phyloP scores from a whole-genome alignment of 2,888 invertebrate genomes.

The Cyclophora albipunctata region DNA sequence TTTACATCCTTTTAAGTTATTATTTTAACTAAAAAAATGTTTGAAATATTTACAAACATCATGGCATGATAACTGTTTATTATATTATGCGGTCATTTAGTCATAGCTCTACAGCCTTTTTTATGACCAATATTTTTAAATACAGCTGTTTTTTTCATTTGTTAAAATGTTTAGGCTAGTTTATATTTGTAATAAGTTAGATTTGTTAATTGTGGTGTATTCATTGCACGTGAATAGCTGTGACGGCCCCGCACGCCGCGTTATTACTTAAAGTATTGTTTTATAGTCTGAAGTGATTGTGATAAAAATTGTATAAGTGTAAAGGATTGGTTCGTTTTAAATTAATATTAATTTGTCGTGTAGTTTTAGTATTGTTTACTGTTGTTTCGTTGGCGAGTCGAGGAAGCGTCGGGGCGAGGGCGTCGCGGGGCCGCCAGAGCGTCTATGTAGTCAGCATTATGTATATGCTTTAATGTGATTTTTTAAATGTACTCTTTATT shows the following conservation, averaged over 20 bases:
- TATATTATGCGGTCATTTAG: constrained; percentile 62
- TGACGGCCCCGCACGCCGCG: constrained; percentile 63
- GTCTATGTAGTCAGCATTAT: constrained; percentile 75
- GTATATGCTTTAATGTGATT: constrained; percentile 77
- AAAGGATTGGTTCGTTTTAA: constrained; percentile 55
- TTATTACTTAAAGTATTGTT: constrained; percentile 49
- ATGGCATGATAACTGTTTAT: constrained; percentile 58
- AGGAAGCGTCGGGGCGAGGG: constrained; percentile 17
- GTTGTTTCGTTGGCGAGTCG: constrained; percentile 51
- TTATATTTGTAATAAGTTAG: constrained; percentile 73
- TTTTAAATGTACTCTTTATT: constrained; percentile 76
- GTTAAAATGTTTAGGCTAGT: constrained; percentile 76
- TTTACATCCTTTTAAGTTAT: constrained; percentile 68
- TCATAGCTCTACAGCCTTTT: constrained; percentile 71
- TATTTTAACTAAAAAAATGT: constrained; percentile 38
- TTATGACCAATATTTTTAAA: constrained; percentile 69
- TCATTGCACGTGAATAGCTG: constrained; percentile 68
- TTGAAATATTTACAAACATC: constrained; percentile 61
- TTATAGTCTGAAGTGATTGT: constrained; percentile 70
- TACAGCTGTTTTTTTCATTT: constrained; percentile 60
- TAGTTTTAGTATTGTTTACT: constrained; percentile 54
- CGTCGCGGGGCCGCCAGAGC: constrained; percentile 64
- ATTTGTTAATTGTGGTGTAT: constrained; percentile 74
- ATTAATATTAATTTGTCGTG: constrained; percentile 27
- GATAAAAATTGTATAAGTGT: constrained; percentile 56